Conservation (phyloP, 2,888 invertebrate species). For the Tipula confusa region DNA sequence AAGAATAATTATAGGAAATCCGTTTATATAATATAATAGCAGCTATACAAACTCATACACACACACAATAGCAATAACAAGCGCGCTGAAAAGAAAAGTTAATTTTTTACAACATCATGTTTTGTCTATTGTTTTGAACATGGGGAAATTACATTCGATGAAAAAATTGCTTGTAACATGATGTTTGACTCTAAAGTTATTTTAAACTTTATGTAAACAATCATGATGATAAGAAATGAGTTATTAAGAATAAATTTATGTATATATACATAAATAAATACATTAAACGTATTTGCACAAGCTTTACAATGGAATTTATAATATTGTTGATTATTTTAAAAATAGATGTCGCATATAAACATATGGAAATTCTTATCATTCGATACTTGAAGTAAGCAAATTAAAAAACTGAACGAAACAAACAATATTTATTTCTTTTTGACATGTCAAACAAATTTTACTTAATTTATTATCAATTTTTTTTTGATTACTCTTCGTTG, state of each 20-base stretch:
- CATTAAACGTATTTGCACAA: neutral
- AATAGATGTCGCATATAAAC: neutral
- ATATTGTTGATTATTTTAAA: neutral
- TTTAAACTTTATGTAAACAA: neutral
- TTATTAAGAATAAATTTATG: constrained; percentile 4
- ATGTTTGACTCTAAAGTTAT: neutral
- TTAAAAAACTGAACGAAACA: too few relatives aligned
- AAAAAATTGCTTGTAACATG: neutral
- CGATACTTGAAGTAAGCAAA: too few relatives aligned
- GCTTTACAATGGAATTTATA: neutral
- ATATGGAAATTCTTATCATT: neutral
- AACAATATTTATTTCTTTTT: too few relatives aligned
- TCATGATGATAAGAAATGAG: constrained; percentile 3
- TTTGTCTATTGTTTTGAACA: neutral
- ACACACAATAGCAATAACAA: neutral
- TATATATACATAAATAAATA: too few relatives aligned
- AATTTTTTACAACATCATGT: constrained; percentile 12
- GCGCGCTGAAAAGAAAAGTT: constrained; percentile 20
- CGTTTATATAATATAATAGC: neutral
- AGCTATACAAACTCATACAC: too few relatives aligned
- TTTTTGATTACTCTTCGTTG: too few relatives aligned
- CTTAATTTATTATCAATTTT: too few relatives aligned
- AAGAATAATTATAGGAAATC: constrained; percentile 14
- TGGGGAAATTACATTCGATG: neutral
- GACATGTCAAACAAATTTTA: too few relatives aligned